Base-by-base conservation (phyloP, 1,140 invertebrate genomes). In the Drosophila bocki region DNA sequence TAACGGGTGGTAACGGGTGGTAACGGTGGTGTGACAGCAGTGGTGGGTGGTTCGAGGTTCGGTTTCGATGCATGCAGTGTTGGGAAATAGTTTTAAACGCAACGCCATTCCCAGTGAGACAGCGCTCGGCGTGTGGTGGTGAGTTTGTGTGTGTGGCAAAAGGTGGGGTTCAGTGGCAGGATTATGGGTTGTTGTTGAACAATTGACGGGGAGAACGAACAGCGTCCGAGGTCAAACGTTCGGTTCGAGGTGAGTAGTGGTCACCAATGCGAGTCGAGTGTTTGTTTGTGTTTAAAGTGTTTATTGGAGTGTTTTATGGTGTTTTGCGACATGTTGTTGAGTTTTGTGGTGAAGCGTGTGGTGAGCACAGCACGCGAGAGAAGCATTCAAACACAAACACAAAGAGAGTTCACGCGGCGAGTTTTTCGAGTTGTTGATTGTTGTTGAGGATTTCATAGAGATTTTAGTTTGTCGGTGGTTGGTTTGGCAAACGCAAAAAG, bases 351-450 rank as follows among this genome's bases (percentile, higher is more conserved):
- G 75, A 60, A 56, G 63, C 60, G 74, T 76, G 71, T 88, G 76
- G 65, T 80, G 82, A 79, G 81, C 81, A 80, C 64, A 72, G 64
- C 80, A 77, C 77, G 82, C 82, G 71, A 84, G 74, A 84, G 80
- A 83, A 87, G 84, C 83, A 80, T 88, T 62, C 68, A 78, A 79
- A 80, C 81, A 84, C 82, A 83, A 87, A 68, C 50, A 78, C 69
- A 76, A 69, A 77, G 29, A 53, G 50, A 63, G 60, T 74, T 45
- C 67, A 71, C 83, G 79, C 80, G 71, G 56, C 72, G 83, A 69
- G 33, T 69, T 50, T 32, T 60, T 32, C 59, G 47, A 50, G 64
- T 65, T 78, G 62, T 69, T 62, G 80, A 75, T 83, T 60, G 75
- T 65, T 35, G 60, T 76, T 60, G 62, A 51, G 53, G 63, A 70